Evolutionary conservation across 2,888 invertebrate species (phyloP).

Genomic region (Eristalinus aeneus): DNA sequence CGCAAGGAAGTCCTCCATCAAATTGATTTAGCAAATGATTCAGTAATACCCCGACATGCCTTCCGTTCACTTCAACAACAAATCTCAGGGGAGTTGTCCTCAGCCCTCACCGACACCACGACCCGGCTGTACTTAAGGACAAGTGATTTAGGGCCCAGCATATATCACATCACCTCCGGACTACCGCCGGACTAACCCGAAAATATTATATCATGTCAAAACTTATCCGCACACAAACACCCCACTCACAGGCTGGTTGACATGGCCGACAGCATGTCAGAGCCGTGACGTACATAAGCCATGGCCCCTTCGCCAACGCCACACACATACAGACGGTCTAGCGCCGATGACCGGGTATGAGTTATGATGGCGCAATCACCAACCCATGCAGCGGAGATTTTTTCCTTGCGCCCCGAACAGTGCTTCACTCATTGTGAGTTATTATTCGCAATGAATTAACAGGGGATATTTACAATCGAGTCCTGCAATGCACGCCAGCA

Average conservation of each 20-base stretch:
- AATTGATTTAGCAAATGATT: neutral
- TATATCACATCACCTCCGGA: conserved; percentile 20
- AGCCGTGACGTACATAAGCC: neutral
- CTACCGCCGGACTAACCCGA: conserved; percentile 2
- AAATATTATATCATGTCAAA: conserved; percentile 13
- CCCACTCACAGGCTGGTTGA: neutral
- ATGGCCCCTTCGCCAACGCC: neutral
- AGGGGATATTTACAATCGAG: conserved; percentile 53
- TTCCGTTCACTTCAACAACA: neutral
- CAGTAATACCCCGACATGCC: neutral
- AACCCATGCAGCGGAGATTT: conserved; percentile 19
- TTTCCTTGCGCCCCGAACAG: conserved; percentile 32
- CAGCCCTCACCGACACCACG: neutral
- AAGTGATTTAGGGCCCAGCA: conserved; percentile 5
- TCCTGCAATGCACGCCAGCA: conserved; percentile 21
- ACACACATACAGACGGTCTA: neutral
- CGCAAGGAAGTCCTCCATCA: neutral
- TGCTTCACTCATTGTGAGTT: conserved; percentile 59
- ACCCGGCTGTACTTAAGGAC: neutral
- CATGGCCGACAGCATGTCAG: neutral
- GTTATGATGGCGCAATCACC: conserved; percentile 39
- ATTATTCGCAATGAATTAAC: conserved; percentile 55
- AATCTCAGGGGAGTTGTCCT: neutral
- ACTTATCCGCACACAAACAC: conserved; percentile 7
- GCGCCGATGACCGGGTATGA: conserved; percentile 2